Conservation (phyloP, 1,140 invertebrate genomes). For the Leptinotarsa defecta region DNA sequence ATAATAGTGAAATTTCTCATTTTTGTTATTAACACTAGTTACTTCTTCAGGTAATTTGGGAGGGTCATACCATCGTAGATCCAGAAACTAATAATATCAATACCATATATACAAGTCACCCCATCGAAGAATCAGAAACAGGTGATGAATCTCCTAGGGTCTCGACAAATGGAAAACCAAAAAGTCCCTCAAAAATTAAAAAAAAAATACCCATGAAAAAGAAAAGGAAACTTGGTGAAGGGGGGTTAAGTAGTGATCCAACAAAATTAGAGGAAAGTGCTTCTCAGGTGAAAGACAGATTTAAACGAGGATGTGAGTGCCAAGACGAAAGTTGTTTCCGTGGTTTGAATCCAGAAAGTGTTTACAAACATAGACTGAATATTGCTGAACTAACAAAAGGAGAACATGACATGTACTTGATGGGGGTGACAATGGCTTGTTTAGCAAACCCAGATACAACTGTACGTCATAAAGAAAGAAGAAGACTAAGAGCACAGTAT, state of each 20-base stretch:
- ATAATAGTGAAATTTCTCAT: background rate
- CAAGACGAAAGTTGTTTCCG: conserved; percentile 75
- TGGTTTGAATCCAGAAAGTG: conserved; percentile 71
- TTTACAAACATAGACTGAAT: conserved; percentile 75
- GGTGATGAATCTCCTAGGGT: conserved; percentile 37
- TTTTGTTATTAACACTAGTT: conserved; percentile 7
- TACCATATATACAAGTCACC: conserved; percentile 46
- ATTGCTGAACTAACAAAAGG: conserved; percentile 71
- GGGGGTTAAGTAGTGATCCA: conserved; percentile 49
- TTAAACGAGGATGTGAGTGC: conserved; percentile 75
- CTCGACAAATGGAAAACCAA: conserved; percentile 39
- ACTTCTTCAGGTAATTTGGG: conserved; percentile 63
- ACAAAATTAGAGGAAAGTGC: conserved; percentile 64
- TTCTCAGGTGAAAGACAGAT: conserved; percentile 68
- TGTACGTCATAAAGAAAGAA: conserved; percentile 71
- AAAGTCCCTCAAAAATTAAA: conserved; percentile 46
- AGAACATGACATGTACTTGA: conserved; percentile 72
- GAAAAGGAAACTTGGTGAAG: conserved; percentile 60
- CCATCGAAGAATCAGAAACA: conserved; percentile 40
- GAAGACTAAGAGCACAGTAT: conserved; percentile 73
- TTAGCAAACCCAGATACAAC: conserved; percentile 75
- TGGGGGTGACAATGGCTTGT: conserved; percentile 81
- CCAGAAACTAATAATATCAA: conserved; percentile 52
- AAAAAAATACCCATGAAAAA: conserved; percentile 53
- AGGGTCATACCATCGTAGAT: conserved; percentile 65